Conservation (phyloP, 2,797 vertebrate genomes). For the Enteromius trimaculatus region DNA sequence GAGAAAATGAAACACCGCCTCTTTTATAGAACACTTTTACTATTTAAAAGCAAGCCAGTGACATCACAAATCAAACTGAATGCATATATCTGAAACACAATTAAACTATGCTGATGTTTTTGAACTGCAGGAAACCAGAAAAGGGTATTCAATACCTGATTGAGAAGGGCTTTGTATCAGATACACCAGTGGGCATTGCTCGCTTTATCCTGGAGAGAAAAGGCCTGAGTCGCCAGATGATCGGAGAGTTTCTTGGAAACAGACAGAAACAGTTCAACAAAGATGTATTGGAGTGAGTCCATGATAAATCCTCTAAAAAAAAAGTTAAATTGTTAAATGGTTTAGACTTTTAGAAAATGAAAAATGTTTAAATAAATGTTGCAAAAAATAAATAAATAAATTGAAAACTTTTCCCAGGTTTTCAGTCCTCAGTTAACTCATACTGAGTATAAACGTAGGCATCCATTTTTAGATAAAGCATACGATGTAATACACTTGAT, state of each 20-base stretch:
- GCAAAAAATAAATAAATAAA: too few species aligned
- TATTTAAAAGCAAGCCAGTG: background rate
- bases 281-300: slow-evolving; percentile 89
- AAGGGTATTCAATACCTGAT: slow-evolving; percentile 97
- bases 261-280: slow-evolving; percentile 94
- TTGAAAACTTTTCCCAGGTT: background rate
- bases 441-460: background rate
- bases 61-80: background rate
- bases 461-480: background rate
- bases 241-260: slow-evolving; percentile 93
- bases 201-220: slow-evolving; percentile 96
- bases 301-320: background rate
- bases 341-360: background rate
- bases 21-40: background rate
- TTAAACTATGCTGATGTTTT: background rate
- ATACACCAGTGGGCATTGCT: slow-evolving; percentile 92
- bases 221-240: slow-evolving; percentile 94
- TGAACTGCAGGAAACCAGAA: slow-evolving; percentile 87
- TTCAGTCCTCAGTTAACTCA: background rate
- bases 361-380: background rate
- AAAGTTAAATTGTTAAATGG: background rate
- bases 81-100: background rate
- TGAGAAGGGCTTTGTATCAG: slow-evolving; percentile 91
- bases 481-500: background rate
- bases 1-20: slow-evolving; percentile 13